Base-by-base conservation (phyloP, 2,797 vertebrate species). In the Babyrousa celebensis region DNA sequence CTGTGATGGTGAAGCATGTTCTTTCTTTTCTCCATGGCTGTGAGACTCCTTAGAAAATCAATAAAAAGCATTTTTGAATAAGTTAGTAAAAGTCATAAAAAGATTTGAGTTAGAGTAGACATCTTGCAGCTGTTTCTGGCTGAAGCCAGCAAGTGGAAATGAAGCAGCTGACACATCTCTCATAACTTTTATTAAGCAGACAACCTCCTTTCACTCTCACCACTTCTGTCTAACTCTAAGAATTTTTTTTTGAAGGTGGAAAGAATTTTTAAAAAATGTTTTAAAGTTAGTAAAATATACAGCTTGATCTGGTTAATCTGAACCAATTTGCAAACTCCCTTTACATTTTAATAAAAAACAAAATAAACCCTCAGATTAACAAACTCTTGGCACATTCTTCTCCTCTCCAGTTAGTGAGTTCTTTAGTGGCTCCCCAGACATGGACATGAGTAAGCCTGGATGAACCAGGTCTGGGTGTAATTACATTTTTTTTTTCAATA, bases 391-490 rank as follows among this genome's bases (percentile, higher is more conserved):
- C 97, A 97, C 86, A 95, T 96, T 83, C 68, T 36, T 72, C 58
- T 32, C 16, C n/a, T 95, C 94, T 83, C 85, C 87, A 95, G 92
- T 97, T 96, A 96, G 36, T 43, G 94, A 95, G 96, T 97, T 96
- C 97, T 98, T 98, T 62, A 96, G 85, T 82, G 71, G 93, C 93
- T 98, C 40, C 85, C 95, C 88, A 98, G 95, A 97, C 98, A 96
- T 85, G 67, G 48, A 97, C 94, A 97, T 95, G 91, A 97, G 93
- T 68, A 97, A 97, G 95, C 62, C 88, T 94, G 97, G 95, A 96
- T 96, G 86, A 97, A 97, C 60, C 43, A 96, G 96, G 90, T 91
- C 94, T 98, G 98, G 96, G 27, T 98, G 91, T 98, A 98, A 98
- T 98, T 98, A 98, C 87, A 95, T 96, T 97, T 96, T 91, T 48